These are phyloP conservation scores for Bruchidius siliquastri DNA, from an alignment of 2,888 invertebrate species.

Conservation along the genomic window DNA sequence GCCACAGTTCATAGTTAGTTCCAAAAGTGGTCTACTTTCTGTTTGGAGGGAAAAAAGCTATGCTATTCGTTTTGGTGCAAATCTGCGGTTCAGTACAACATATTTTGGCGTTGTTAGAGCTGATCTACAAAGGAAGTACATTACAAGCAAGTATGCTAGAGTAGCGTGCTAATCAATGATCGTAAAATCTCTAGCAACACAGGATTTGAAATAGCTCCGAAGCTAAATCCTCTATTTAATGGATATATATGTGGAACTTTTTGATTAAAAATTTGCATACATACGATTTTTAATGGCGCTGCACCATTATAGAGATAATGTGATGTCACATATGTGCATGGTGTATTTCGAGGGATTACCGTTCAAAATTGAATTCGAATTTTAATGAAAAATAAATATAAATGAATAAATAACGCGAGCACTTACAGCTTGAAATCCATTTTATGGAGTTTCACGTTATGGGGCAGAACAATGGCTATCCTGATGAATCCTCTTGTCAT, in stretches of 20 bases:
- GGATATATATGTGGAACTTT: background rate
- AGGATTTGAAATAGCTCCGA: background rate
- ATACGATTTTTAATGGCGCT: background rate
- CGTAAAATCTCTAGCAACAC: background rate
- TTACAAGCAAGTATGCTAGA: too few relatives aligned
- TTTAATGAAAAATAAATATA: background rate
- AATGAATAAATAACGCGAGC: background rate
- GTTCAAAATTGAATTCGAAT: background rate
- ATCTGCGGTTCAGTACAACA: too few relatives aligned
- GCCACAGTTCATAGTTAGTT: too few relatives aligned
- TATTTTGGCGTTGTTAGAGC: too few relatives aligned
- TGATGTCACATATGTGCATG: background rate
- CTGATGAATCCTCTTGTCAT: background rate
- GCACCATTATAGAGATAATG: background rate
- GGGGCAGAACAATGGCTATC: background rate
- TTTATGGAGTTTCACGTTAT: background rate
- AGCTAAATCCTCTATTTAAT: background rate
- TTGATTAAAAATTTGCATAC: background rate
- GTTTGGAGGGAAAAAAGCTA: too few relatives aligned
- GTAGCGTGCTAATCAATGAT: background rate
- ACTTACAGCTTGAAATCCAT: background rate
- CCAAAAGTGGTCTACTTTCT: too few relatives aligned
- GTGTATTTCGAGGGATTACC: background rate
- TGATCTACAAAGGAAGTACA: too few relatives aligned
- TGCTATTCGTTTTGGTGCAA: too few relatives aligned